phyloP scores from a whole-genome alignment of 2,113 vertebrate genomes.

The Pollachius pollachius region DNA sequence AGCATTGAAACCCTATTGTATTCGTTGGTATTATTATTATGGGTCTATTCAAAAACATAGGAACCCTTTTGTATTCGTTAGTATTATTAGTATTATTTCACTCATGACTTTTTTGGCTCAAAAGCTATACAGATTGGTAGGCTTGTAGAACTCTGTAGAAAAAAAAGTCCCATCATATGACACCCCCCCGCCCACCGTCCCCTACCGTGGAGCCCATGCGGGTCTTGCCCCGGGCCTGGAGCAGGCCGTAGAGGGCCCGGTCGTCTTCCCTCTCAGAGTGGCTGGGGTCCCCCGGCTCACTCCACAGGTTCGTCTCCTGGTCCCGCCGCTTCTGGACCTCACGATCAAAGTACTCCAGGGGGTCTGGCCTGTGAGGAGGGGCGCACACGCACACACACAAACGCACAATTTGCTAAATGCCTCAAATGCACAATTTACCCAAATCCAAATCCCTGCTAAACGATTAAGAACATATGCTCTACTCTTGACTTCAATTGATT shows the following conservation, averaged over 20 bases:
- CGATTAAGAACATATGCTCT: too few relatives aligned
- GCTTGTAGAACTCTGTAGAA: too few relatives aligned
- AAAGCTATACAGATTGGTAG: too few relatives aligned
- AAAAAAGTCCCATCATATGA: too few relatives aligned
- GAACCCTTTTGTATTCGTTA: too few relatives aligned
- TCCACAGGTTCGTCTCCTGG: constrained; percentile 83
- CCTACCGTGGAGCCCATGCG: constrained; percentile 75
- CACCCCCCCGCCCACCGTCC: neutral
- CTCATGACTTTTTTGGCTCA: too few relatives aligned
- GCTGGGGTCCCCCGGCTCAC: constrained; percentile 74
- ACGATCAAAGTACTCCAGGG: constrained; percentile 78
- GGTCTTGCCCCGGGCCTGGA: constrained; percentile 75
- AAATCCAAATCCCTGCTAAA: too few relatives aligned
- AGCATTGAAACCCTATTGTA: too few relatives aligned
- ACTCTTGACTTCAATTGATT: too few relatives aligned
- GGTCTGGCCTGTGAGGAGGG: constrained; percentile 47
- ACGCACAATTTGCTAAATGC: neutral
- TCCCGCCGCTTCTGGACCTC: constrained; percentile 77
- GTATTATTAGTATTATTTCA: too few relatives aligned
- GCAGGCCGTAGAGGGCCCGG: constrained; percentile 70
- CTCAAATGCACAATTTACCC: neutral
- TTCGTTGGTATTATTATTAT: too few relatives aligned
- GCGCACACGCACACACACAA: neutral
- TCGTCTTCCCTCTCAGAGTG: constrained; percentile 80
- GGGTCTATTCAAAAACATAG: too few relatives aligned